phyloP scores from a whole-genome alignment of 2,888 invertebrate genomes.

The Diaperis boleti region DNA sequence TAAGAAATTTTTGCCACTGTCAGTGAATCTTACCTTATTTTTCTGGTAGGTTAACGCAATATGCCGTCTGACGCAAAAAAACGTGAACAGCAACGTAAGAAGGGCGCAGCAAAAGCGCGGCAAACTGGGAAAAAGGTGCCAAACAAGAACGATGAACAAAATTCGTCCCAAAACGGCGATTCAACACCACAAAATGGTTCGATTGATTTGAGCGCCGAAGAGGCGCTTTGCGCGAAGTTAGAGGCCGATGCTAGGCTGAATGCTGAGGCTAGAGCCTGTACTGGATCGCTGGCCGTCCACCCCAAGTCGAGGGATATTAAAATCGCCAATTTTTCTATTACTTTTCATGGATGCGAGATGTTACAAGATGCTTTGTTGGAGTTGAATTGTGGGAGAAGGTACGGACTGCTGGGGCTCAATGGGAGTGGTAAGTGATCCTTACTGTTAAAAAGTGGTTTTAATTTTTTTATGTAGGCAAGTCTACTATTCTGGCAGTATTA shows the following conservation, averaged over 20 bases:
- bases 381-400: conserved; percentile 96
- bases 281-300: conserved; percentile 95
- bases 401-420: conserved; percentile 97
- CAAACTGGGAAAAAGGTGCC: conserved; percentile 65
- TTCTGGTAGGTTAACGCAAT: conserved; percentile 29
- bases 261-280: conserved; percentile 93
- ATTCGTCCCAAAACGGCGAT: conserved; percentile 37
- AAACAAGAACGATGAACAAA: conserved; percentile 50
- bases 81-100: conserved; percentile 97
- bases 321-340: conserved; percentile 95
- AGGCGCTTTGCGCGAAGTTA: conserved; percentile 86
- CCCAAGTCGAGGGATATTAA: conserved; percentile 96
- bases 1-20: conserved; percentile 4
- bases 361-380: conserved; percentile 96
- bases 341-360: conserved; percentile 97
- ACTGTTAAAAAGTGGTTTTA: neutral
- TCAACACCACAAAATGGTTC: conserved; percentile 67
- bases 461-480: conserved; percentile 78
- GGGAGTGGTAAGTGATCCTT: conserved; percentile 83
- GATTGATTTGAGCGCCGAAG: conserved; percentile 78
- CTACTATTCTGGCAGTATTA: conserved; percentile 90
- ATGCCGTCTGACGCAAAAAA: conserved; percentile 99
- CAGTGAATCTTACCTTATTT: neutral
- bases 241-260: conserved; percentile 93
- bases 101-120: conserved; percentile 88